phyloP scores from a whole-genome alignment of 35 echinoderm and acorn worm species.

The Ptychodera flava region DNA sequence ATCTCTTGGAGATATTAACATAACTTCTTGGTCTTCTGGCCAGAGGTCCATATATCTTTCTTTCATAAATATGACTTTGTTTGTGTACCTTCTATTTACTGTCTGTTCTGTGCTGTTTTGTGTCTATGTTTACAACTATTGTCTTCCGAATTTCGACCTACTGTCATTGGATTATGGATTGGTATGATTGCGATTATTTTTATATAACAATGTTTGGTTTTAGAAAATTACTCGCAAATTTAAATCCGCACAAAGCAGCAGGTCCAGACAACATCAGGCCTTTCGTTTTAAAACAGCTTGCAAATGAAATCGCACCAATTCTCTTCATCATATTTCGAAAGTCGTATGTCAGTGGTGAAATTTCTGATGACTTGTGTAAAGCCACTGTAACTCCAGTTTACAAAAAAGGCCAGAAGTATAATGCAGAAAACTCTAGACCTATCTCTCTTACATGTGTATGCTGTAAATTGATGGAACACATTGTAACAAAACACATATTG shows the following conservation, averaged over 20 bases:
- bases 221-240: constrained; percentile 34
- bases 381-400: constrained; percentile 31
- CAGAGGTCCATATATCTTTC: too few relatives aligned
- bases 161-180: too few relatives aligned
- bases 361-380: constrained; percentile 33
- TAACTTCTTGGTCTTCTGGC: too few relatives aligned
- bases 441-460: constrained; percentile 45
- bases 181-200: too few relatives aligned
- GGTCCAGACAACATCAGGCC: too few relatives aligned
- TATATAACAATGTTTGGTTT: constrained; percentile 24
- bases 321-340: constrained; percentile 23
- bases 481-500: constrained; percentile 17
- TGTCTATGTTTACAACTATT: too few relatives aligned
- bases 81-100: too few relatives aligned
- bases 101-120: too few relatives aligned
- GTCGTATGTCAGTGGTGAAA: constrained; percentile 18
- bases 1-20: constrained; percentile 8
- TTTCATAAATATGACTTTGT: too few relatives aligned
- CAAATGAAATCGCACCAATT: constrained; percentile 22
- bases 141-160: too few relatives aligned
- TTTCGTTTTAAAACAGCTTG: constrained; percentile 45
- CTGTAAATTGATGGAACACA: too few relatives aligned
- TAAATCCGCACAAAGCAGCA: constrained; percentile 48
- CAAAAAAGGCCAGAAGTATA: constrained; percentile 38
- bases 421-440: constrained; percentile 44